Base-by-base conservation (phyloP, 2,113 vertebrate species). In the Sylvia atricapilla region DNA sequence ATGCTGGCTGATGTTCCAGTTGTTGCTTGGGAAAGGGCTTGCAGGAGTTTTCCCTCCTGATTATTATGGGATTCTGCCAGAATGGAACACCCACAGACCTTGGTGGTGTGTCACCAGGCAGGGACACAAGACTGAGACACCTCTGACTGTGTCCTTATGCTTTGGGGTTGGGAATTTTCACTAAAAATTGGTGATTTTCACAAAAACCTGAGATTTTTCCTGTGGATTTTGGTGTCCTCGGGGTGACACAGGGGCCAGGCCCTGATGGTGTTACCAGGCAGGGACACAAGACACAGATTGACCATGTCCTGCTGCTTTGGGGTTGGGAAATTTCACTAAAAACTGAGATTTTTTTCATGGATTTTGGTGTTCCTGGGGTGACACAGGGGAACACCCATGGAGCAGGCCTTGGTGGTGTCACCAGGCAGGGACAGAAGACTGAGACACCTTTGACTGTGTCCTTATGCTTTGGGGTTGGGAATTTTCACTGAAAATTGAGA, bases 401-500 rank as follows among this genome's bases (percentile, higher is more conserved):
- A 46, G 5, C 21, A 47, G 46, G 46, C 21, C 44, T 23, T 47
- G 46, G 46, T 47, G 46, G 22, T 47, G 47, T 47, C 47, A 47
- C 47, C 47, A 47, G 22, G 47, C 47, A 23, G 47, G 47, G 47
- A 13, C 47, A 49, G 23, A 49, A 13, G 22, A 49, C 47, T 24
- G 47, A 49, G 47, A 24, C 47, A 24, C 22, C 12, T 0, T n/a
- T 15, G 37, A 33, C 27, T 3, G 0, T 3, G 13, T 78, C 41
- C 70, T 11, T n/a, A 5, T 47, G 52, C 20, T 60, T 44, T 39
- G 20, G 22, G 5, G 13, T 2, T 23, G 56, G 35, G 30, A 47
- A 72, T 27, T 44, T n/a, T 70, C 9, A 0, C 43, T 5, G 12
- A 35, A 84, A 75, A 13, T 0, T 0, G n/a, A 18, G 31, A 0